Conservation (phyloP, 2,113 vertebrate genomes). For the Recurvirostra avosetta region DNA sequence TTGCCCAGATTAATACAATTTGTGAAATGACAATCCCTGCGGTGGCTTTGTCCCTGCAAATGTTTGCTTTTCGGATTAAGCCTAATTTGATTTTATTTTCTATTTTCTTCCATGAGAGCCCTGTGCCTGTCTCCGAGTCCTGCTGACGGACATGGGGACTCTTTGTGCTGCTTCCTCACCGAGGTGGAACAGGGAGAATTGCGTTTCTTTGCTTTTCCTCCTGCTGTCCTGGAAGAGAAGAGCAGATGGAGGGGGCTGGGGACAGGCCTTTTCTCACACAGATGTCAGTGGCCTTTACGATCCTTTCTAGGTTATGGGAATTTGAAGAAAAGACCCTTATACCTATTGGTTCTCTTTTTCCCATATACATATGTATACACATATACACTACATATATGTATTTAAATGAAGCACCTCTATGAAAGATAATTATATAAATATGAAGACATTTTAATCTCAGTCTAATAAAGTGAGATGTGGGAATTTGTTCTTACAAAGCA, state of each 20-base stretch:
- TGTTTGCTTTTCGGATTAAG: conserved; percentile 65
- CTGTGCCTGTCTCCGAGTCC: not conserved
- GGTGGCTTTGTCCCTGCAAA: conserved; percentile 60
- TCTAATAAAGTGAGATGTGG: not conserved
- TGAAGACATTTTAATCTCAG: not conserved
- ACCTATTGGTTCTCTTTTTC: not conserved
- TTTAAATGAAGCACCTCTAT: not conserved
- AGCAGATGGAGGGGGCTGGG: not conserved
- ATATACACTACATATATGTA: not conserved
- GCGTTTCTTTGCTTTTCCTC: conserved; percentile 6
- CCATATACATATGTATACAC: not conserved
- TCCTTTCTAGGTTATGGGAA: not conserved
- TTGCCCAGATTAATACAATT: conserved; percentile 69
- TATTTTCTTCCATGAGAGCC: conserved; percentile 19
- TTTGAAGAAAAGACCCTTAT: not conserved
- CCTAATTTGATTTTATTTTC: conserved; percentile 52
- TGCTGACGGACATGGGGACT: not conserved
- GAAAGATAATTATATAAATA: not conserved
- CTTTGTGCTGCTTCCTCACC: conserved; percentile 21
- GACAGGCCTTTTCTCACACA: not conserved
- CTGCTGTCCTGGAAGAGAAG: not conserved
- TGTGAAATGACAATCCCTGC: conserved; percentile 56
- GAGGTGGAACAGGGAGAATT: conserved; percentile 39
- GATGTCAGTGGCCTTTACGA: not conserved
- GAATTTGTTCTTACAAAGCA: not conserved